Percentiles rank a stretch among this genome's conserved stretches.
These are phyloP conservation scores for Corella eumyota DNA, from an alignment of 23 tunicate species.

Conservation along the genomic window DNA sequence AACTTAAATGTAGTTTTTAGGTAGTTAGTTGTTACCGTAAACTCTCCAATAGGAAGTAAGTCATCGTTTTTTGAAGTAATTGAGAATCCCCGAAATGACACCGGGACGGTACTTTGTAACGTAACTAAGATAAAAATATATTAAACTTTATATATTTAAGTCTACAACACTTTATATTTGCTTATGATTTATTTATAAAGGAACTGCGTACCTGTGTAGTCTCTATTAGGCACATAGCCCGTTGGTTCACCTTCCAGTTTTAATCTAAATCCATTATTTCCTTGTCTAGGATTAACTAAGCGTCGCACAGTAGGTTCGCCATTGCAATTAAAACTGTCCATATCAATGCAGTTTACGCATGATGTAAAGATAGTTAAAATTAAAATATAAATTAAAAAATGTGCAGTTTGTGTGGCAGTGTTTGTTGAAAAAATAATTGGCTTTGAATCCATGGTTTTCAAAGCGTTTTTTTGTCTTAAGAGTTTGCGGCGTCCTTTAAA, in stretches of 20 bases:
- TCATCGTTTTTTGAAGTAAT: constrained; percentile 10
- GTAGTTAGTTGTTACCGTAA: background rate
- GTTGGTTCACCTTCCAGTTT: constrained; percentile 47
- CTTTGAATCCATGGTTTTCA: too few species aligned
- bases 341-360: too few species aligned
- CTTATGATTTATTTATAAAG: background rate
- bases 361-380: too few species aligned
- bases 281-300: constrained; percentile 9
- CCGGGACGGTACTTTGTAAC: constrained; percentile 42
- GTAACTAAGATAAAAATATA: constrained; percentile 32
- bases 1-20: background rate
- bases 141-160: too few species aligned
- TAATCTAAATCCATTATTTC: constrained; percentile 61
- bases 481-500: too few species aligned
- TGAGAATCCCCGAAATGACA: constrained; percentile 59
- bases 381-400: too few species aligned
- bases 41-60: background rate
- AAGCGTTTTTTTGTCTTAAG: too few species aligned
- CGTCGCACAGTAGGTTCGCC: constrained; percentile 18
- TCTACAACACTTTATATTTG: too few species aligned
- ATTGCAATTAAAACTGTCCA: too few species aligned
- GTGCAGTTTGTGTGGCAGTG: too few species aligned
- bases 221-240: constrained; percentile 38
- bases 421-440: too few species aligned
- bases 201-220: constrained; percentile 40